A percentile compares a stretch with the other conserved stretches of the same genome.
Evolutionary conservation across 2,888 invertebrate species (phyloP).

Genomic region (Ernsta delagoae): DNA sequence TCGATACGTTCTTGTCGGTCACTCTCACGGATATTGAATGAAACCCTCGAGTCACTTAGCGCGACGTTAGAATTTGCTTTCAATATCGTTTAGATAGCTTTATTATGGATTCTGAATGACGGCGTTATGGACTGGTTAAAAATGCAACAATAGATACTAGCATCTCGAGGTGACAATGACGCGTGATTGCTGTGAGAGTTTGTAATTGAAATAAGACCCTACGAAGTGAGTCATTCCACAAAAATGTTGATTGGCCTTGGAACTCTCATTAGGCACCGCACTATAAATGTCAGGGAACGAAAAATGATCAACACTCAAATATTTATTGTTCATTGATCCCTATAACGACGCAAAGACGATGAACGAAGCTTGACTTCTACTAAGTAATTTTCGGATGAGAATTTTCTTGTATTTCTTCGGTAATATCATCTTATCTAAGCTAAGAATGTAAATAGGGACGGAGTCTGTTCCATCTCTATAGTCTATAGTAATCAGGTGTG

Average conservation of each 20-base stretch:
- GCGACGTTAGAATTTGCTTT: slow-evolving; percentile 81
- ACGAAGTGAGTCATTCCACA: slow-evolving; percentile 67
- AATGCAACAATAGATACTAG: slow-evolving; percentile 62
- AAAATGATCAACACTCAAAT: slow-evolving; percentile 36
- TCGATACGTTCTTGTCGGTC: slow-evolving; percentile 66
- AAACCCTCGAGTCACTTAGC: slow-evolving; percentile 79
- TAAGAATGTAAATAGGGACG: no score
- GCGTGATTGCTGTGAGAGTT: slow-evolving; percentile 77
- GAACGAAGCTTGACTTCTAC: no score
- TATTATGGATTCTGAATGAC: slow-evolving; percentile 73
- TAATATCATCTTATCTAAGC: no score
- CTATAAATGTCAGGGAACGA: slow-evolving; percentile 39
- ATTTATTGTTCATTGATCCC: slow-evolving; percentile 24
- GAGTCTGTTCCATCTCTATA: no score
- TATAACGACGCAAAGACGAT: not conserved
- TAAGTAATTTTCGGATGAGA: not conserved
- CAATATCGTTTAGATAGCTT: slow-evolving; percentile 76
- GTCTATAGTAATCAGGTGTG: no score
- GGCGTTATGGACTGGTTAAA: slow-evolving; percentile 68
- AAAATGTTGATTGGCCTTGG: slow-evolving; percentile 71
- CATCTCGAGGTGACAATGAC: slow-evolving; percentile 77
- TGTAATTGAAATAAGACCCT: slow-evolving; percentile 76
- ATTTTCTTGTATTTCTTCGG: not conserved
- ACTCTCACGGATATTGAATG: slow-evolving; percentile 79
- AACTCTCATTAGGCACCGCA: slow-evolving; percentile 45